Conservation (phyloP, 2,113 vertebrate species). For the Syngnathus floridae region DNA sequence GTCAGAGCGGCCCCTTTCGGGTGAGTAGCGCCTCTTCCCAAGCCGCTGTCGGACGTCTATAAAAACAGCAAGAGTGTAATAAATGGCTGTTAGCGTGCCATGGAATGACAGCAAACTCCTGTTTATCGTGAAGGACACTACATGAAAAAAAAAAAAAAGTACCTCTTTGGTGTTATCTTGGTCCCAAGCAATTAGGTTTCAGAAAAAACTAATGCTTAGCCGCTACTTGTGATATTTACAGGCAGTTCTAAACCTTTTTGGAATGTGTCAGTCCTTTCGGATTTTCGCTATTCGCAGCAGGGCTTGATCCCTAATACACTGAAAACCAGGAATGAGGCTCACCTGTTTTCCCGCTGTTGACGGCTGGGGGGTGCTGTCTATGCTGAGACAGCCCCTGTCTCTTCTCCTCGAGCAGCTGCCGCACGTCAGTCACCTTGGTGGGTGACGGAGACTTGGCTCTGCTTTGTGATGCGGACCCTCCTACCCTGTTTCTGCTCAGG, state of each 20-base stretch:
- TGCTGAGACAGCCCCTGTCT: slow-evolving; percentile 73
- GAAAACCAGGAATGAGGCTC: background rate
- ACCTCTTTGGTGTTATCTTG: background rate
- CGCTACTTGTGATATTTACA: background rate
- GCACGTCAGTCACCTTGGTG: slow-evolving; percentile 83
- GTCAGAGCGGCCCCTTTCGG: slow-evolving; percentile 69
- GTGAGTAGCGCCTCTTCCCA: slow-evolving; percentile 86
- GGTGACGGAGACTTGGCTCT: slow-evolving; percentile 67
- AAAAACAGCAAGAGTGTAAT: background rate
- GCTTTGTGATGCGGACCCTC: slow-evolving; percentile 33
- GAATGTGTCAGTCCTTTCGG: background rate
- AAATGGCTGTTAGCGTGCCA: background rate
- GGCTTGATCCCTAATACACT: background rate
- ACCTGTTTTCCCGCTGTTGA: slow-evolving; percentile 78
- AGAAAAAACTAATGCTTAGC: background rate
- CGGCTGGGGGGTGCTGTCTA: slow-evolving; percentile 47
- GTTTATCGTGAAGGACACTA: too few relatives aligned
- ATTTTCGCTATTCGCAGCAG: background rate
- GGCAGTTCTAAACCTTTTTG: background rate
- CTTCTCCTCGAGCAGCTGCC: slow-evolving; percentile 90
- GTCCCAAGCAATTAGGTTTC: background rate
- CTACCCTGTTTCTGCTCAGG: slow-evolving; percentile 77
- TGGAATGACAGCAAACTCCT: too few relatives aligned
- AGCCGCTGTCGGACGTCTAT: slow-evolving; percentile 87
- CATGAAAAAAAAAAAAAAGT: too few relatives aligned